Conservation (phyloP, 2,797 vertebrate species). For the Microctenopoma lineatum region DNA sequence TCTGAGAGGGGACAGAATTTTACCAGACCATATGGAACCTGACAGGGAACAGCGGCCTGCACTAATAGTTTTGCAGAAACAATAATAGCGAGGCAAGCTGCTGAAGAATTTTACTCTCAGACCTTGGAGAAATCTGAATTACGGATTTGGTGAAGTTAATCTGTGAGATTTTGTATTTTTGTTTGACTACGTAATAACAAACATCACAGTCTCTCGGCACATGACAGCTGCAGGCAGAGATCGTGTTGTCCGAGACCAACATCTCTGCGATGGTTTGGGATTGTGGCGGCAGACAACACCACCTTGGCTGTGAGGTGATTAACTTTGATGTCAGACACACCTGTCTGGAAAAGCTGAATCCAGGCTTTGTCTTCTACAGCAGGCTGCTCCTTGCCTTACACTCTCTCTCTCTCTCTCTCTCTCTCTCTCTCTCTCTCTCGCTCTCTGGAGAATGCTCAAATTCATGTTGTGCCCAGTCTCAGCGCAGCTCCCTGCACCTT, state of each 20-base stretch:
- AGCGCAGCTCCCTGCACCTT: background rate
- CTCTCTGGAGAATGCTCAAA: slow-evolving; percentile 9
- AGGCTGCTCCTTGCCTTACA: background rate
- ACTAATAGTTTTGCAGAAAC: slow-evolving; percentile 30
- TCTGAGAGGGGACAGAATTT: slow-evolving; percentile 23
- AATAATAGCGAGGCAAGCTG: slow-evolving; percentile 12
- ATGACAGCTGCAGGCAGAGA: slow-evolving; percentile 7
- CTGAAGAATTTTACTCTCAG: background rate
- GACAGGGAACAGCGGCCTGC: slow-evolving; percentile 45
- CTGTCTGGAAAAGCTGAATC: slow-evolving; percentile 24
- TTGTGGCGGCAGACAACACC: slow-evolving; percentile 25
- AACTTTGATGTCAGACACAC: slow-evolving; percentile 31
- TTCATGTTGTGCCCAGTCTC: background rate
- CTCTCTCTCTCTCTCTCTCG: background rate
- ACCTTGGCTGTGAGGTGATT: slow-evolving; percentile 32
- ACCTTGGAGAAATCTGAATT: background rate
- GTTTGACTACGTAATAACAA: too few species aligned
- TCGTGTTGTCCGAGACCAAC: background rate
- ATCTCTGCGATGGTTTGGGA: background rate
- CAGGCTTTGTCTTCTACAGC: slow-evolving; percentile 30
- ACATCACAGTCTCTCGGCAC: background rate
- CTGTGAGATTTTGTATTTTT: background rate
- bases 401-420: background rate
- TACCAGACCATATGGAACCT: slow-evolving; percentile 49
- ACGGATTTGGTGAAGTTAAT: background rate